Evolutionary conservation across 1,140 invertebrate genomes (phyloP), one percentile per base, ranked within the genome.

Genomic region (Anthonomus grandis): DNA sequence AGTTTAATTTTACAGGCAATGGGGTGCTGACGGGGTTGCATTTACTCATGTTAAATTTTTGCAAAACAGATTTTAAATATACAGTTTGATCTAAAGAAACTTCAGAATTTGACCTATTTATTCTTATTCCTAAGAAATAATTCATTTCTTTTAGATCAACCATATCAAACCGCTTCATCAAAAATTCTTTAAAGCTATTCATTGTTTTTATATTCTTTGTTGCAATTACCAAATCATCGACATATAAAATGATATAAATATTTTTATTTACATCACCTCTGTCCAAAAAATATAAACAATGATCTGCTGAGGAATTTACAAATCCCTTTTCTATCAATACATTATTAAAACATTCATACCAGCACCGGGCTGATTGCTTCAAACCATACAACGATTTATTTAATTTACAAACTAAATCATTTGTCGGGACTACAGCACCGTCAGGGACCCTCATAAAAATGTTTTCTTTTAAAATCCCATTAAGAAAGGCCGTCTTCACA

Each of bases 331-430:
- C 52, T 53, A 59, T 64, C 21, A 71, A 52, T 25, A 46, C 46
- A 25, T 63, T 15, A 24, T 71, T 54, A 62, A 71, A 66, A 3
- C 45, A 45, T 61, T 69, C 50, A 59, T 60, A 68, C 67, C 68
- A 70, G 36, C 63, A 64, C 50, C 64, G 55, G 37, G 72, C 67
- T 19, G 72, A 57, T 57, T 76, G 74, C 65, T 76, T 74, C n/a
- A 77, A 60, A 0, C 71, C 74, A 61, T 77, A 77, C 13, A 76
- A 48, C 24, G 68, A 60, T 59, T 71, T 74, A 31, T 73, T 71
- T 27, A 76, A 57, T 62, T 57, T 70, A 47, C 66, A 71, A 22
- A 71, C 57, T 38, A 45, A 18, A 4, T 63, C 17, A 27, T 64
- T 56, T 49, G n/a, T 19, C 12, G 64, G 24, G 21, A 47, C 37